Conservation (phyloP, 1,140 invertebrate species). For the Diorhabda elongata region DNA sequence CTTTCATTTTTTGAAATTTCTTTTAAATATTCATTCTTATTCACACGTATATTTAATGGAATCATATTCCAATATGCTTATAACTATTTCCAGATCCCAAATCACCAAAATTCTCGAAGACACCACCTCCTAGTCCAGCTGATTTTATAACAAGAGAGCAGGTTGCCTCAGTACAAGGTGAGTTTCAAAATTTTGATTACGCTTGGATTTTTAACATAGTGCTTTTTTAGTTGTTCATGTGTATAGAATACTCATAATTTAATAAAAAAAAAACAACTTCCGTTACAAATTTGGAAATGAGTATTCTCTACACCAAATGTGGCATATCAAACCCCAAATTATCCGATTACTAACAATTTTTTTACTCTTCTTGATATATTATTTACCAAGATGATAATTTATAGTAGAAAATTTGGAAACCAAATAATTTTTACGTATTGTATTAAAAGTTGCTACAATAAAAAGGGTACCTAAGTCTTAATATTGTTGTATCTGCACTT, state of each 20-base stretch:
- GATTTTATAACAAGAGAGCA: constrained; percentile 45
- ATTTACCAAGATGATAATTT: too few species aligned
- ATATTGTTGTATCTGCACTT: too few species aligned
- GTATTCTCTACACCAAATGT: constrained; percentile 40
- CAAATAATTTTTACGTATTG: too few species aligned
- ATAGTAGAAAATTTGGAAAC: too few species aligned
- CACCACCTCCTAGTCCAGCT: constrained; percentile 53
- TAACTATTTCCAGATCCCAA: constrained; percentile 42
- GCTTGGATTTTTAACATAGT: background rate
- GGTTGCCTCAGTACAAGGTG: constrained; percentile 44
- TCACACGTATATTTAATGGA: too few species aligned
- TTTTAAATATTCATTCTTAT: too few species aligned
- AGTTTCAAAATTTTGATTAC: constrained; percentile 22
- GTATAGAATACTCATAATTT: constrained; percentile 31
- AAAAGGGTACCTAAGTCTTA: too few species aligned
- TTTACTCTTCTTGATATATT: too few species aligned
- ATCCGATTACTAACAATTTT: too few species aligned
- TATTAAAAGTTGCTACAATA: too few species aligned
- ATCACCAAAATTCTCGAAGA: constrained; percentile 51
- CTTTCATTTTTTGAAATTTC: too few species aligned
- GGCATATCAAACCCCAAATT: constrained; percentile 37
- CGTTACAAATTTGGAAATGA: constrained; percentile 14
- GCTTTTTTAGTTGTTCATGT: constrained; percentile 27
- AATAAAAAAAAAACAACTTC: background rate
- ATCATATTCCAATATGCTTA: too few species aligned